These are phyloP conservation scores for Metacarcinus magister DNA, from an alignment of 2,888 invertebrate genomes.

Conservation along the genomic window DNA sequence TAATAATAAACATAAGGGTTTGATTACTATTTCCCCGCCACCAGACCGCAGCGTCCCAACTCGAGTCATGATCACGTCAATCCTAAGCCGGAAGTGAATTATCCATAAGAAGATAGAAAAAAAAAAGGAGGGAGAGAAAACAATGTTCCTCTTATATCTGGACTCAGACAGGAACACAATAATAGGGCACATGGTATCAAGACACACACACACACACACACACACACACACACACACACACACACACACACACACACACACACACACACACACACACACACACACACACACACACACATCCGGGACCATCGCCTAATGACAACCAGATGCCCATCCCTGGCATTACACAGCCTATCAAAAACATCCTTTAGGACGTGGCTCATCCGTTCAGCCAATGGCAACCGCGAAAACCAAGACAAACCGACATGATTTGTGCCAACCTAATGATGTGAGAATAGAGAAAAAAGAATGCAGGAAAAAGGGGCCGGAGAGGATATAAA, in stretches of 20 bases:
- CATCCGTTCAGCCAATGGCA: not conserved
- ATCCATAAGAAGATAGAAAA: not conserved
- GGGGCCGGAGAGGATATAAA: not conserved
- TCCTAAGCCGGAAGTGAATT: not conserved
- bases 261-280: conserved; percentile 26
- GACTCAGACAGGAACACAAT: not conserved
- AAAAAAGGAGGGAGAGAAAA: not conserved
- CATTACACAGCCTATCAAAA: conserved; percentile 36
- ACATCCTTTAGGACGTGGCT: not conserved
- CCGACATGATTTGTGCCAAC: not conserved
- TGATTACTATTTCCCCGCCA: not conserved
- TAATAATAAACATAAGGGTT: not conserved
- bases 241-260: conserved; percentile 26
- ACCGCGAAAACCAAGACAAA: not conserved
- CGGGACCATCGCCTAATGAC: not conserved
- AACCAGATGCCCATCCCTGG: conserved; percentile 19
- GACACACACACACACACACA: not conserved
- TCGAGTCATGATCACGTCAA: not conserved
- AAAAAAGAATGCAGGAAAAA: not conserved
- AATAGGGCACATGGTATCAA: not conserved
- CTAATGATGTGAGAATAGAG: not conserved
- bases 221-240: conserved; percentile 30
- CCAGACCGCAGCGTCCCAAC: not conserved
- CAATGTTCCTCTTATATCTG: not conserved
- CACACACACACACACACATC: conserved; percentile 20